phyloP scores from a whole-genome alignment of 2,888 invertebrate species.

The Cosmorhoe ocellata region DNA sequence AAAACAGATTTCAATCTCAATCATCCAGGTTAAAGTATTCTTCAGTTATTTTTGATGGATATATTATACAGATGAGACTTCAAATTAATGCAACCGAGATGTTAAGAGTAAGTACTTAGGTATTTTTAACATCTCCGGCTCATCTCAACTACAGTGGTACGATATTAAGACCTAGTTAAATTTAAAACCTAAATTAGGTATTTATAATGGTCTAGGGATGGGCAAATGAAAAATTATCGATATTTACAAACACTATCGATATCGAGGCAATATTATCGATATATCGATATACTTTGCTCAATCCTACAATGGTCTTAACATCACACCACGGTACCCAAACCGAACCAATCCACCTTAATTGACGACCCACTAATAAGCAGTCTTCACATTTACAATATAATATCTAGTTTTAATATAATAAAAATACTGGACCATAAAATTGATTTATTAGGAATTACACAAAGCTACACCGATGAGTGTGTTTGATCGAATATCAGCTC shows the following conservation, averaged over 20 bases:
- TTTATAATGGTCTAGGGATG: no score
- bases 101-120: no score
- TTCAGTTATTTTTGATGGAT: no score
- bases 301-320: slow-evolving; percentile 17
- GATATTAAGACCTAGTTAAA: not conserved
- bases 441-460: slow-evolving; percentile 74
- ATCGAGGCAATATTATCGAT: no score
- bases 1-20: no score
- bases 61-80: no score
- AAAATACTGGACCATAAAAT: slow-evolving; percentile 79
- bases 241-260: no score
- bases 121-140: slow-evolving; percentile 22
- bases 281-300: no score
- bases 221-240: no score
- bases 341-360: slow-evolving; percentile 59
- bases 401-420: slow-evolving; percentile 61
- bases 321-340: slow-evolving; percentile 44
- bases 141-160: slow-evolving; percentile 10
- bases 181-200: no score
- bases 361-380: slow-evolving; percentile 77
- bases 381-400: slow-evolving; percentile 67
- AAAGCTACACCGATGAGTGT: slow-evolving; percentile 34
- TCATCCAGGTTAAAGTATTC: no score
- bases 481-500: slow-evolving; percentile 40
- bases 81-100: no score